Conservation (phyloP, 2,113 vertebrate genomes). For the Sitta europaea region DNA sequence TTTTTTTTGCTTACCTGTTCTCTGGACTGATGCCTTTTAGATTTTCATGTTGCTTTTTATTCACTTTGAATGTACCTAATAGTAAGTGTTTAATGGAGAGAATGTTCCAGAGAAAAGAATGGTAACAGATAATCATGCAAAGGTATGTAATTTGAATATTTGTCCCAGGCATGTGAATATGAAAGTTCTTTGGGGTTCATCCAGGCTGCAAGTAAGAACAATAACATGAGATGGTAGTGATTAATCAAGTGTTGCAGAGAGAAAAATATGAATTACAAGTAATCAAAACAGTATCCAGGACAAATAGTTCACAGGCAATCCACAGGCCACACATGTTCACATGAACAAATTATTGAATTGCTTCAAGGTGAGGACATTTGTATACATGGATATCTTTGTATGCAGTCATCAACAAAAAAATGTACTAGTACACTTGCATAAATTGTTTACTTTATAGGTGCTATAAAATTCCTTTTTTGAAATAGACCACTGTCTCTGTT, state of each 20-base stretch:
- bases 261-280: conserved; percentile 29
- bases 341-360: neutral
- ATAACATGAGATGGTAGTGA: neutral
- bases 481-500: neutral
- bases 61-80: neutral
- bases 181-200: conserved; percentile 46
- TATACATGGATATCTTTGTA: neutral
- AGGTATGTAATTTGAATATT: neutral
- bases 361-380: conserved; percentile 15
- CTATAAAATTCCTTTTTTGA: neutral
- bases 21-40: neutral
- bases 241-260: conserved; percentile 28
- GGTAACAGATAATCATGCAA: neutral
- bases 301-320: conserved; percentile 36
- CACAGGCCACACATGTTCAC: conserved; percentile 28
- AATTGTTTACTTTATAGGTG: neutral
- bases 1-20: neutral
- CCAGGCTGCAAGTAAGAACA: conserved; percentile 28
- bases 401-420: neutral
- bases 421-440: neutral
- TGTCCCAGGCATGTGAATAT: conserved; percentile 1
- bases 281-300: conserved; percentile 46
- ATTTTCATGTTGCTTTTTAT: neutral
- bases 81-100: neutral
- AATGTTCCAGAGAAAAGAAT: neutral